Evolutionary conservation across 1,140 invertebrate species (phyloP).

Genomic region (Tetramorium alpestre): DNA sequence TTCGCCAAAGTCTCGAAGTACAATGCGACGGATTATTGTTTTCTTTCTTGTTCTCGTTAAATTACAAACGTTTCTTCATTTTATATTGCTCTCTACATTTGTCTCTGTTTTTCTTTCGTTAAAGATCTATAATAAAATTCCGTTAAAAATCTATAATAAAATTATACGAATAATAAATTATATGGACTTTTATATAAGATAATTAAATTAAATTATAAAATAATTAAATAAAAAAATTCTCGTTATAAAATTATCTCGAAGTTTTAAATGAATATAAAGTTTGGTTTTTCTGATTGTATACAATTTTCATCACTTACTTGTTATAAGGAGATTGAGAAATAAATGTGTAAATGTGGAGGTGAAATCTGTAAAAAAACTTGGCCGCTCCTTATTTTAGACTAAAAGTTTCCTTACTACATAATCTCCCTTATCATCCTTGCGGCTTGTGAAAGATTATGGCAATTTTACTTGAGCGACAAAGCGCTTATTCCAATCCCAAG

Average conservation of each 20-base stretch:
- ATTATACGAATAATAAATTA: neutral
- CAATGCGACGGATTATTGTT: slow-evolving; percentile 33
- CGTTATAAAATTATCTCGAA: neutral
- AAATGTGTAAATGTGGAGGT: slow-evolving; percentile 4
- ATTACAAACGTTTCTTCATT: neutral
- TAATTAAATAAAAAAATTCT: neutral
- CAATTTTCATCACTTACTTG: slow-evolving; percentile 1
- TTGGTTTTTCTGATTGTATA: neutral
- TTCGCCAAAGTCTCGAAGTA: slow-evolving; percentile 43
- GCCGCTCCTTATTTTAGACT: slow-evolving; percentile 1
- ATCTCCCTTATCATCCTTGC: slow-evolving; percentile 45
- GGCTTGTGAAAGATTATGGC: slow-evolving; percentile 32
- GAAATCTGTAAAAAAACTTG: slow-evolving; percentile 37
- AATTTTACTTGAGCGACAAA: slow-evolving; percentile 58
- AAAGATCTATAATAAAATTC: neutral
- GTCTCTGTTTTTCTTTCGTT: neutral
- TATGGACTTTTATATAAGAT: neutral
- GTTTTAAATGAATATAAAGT: neutral
- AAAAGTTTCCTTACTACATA: slow-evolving; percentile 16
- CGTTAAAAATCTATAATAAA: neutral
- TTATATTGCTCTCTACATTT: neutral
- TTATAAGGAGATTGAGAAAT: neutral
- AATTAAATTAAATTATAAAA: neutral
- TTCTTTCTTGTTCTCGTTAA: slow-evolving; percentile 1
- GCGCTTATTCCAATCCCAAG: slow-evolving; percentile 34